Evolutionary conservation across 2,797 vertebrate genomes (phyloP), one percentile per base, ranked within the genome.

Genomic region (Eulemur rubriventer): DNA sequence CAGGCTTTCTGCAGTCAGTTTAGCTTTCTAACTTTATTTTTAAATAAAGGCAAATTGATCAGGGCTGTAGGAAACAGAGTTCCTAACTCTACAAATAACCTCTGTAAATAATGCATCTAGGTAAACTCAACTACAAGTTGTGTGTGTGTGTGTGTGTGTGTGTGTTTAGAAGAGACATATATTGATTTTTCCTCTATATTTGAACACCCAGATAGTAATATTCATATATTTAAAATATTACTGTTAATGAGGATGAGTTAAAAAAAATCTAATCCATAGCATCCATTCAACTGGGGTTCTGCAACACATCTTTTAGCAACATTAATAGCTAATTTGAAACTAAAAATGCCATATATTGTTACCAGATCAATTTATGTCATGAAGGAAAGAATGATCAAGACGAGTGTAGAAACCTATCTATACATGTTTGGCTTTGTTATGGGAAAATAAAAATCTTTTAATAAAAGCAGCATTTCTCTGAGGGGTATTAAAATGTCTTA

Each of bases 131-230:
- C 85, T 94, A 33, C 14, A 69, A 38, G 16, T 65, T 65, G 24
- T 59, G 1, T 35, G 1, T 43, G 20, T 94, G 14, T 22, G 13
- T 69, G 28, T 63, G 1, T 43, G 26, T 94, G 14, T 41, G 1
- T 46, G 17, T 94, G 14, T 83, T 7, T 65, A 61, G n/a, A 70
- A 50, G 46, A 94, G 46, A 35, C 5, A 75, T 26, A 57, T 4
- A 86, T 59, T 13, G 9, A 88, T 84, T 94, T 96, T 88, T 95
- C n/a, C 78, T 90, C 81, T 88, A 28, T 35, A 65, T 94, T 52
- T 90, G 50, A 90, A 70, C 46, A 95, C 88, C 35, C 46, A 78
- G 26, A 65, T 28, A 63, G 67, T 69, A 67, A 78, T 61, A 65
- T 46, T 35, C 17, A 85, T 61, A 11, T 48, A 80, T 82, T 93